Evolutionary conservation across 35 echinoderm and acorn worm genomes (phyloP), one percentile per base, ranked within the genome.

Genomic region (Acanthaster planci): DNA sequence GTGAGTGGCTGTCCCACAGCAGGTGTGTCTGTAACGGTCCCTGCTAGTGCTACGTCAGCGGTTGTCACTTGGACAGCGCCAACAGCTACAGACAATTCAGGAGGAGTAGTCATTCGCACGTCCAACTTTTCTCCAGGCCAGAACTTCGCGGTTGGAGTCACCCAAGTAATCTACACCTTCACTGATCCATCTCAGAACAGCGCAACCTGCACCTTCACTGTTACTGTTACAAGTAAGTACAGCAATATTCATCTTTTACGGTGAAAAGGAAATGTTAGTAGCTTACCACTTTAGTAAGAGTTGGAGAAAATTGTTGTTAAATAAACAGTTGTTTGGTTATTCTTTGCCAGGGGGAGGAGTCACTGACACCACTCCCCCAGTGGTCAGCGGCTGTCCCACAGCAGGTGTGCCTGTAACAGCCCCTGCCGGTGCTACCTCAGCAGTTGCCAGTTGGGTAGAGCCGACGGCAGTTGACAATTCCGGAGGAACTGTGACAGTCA

Each of bases 1-100:
- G 82, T 92, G 21, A 53, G 36, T 40, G 84, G 84, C 0, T 92
- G 90, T 55, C 84, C 84, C n/a, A n/a, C n/a, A 17, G 7, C 17
- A 22, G 53, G 79, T 64, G 68, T 83, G 7, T 21, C 53, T 39
- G 76, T 78, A 1, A 38, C 37, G 34, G 51, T 58, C 34, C 52
- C 53, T 0, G 4, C 34, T 19, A 27, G 55, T 39, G 50, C 6
- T n/a, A 59, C 78, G 4, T 57, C 39, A 30, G 78, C 47, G 2
- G 4, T 14, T 8, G 85, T 92, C 0, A 40, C 78, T 26, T 92
- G 90, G 90, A 55, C 52, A 12, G 50, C 76, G 64, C 90, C 90
- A 0, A 83, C 85, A 19, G 90, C 90, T 0, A 75, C 80, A 22
- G 90, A 92, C 40, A 83, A 92, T 85, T 92, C 90, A 1, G 90